Evolutionary conservation across 2,113 vertebrate species (phyloP), one percentile per base, ranked within the genome.

Genomic region (Forbesichthys papilliferus): DNA sequence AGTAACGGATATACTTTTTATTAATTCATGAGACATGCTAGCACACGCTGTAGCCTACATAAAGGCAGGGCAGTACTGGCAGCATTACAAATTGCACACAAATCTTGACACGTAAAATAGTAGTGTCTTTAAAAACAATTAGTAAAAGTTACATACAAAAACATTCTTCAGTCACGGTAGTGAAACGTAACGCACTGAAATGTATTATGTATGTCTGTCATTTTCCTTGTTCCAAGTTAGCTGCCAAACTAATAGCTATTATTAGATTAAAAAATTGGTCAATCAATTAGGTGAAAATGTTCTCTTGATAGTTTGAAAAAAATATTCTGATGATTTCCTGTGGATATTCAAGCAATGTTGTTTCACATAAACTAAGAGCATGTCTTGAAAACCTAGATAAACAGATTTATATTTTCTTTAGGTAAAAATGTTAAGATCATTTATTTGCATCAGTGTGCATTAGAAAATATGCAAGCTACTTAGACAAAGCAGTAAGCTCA

Each of bases 221-320:
- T 63, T 33, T 36, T 34, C 33, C 66, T 52, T 12, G 54, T 49
- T 63, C 59, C 53, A 54, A 71, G 13, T 36, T 54, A 71, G 68
- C 54, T 0, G 3, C 1, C 5, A 46, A 69, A 27, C 66, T 3
- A 68, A 7, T 48, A 27, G 57, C 53, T 34, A 20, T 27, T 27
- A 61, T 68, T 68, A 73, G 67, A 36, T 62, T 65, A 48, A 65
- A 68, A 75, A 34, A 79, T 78, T 66, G 77, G 47, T 66, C 49
- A 53, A 34, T 83, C 49, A 71, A 63, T 84, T 84, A 68, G 53
- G 61, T 42, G 59, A 54, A 78, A 71, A 80, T 27, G 16, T 71
- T 78, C 71, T 69, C 64, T 76, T 69, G 75, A 63, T 78, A 76
- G 16, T 49, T 51, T 65, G 59, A 11, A 4, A 62, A 68, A 69